Evolutionary conservation across 2,888 invertebrate genomes (phyloP).

Genomic region (Dromius quadrimaculatus): DNA sequence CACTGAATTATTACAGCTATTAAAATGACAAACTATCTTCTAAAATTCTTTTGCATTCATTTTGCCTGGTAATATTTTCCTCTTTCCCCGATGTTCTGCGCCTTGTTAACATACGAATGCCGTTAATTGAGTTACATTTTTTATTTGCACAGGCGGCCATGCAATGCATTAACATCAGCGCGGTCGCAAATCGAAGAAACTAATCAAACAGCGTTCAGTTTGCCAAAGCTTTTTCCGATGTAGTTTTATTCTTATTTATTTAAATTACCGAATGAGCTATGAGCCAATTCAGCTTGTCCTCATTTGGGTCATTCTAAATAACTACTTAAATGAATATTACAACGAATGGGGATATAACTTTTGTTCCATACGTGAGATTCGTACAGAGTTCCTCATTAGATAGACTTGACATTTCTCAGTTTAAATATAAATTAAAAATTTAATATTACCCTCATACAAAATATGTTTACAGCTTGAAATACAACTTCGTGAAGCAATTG

Average conservation of each 20-base stretch:
- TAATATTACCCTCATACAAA: not conserved
- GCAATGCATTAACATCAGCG: conserved; percentile 41
- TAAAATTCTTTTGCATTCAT: conserved; percentile 2
- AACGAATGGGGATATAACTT: too few species aligned
- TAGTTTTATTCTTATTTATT: conserved; percentile 38
- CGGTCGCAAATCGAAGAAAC: conserved; percentile 50
- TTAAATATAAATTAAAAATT: too few species aligned
- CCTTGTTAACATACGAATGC: conserved; percentile 48
- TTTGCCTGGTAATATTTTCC: conserved; percentile 13
- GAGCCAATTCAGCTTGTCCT: not conserved
- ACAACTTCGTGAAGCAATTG: not conserved
- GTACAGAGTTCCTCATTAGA: too few species aligned
- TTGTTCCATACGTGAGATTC: too few species aligned
- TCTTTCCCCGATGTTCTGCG: not conserved
- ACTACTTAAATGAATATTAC: too few species aligned
- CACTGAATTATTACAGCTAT: not conserved
- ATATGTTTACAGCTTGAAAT: not conserved
- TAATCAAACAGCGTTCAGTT: conserved; percentile 44
- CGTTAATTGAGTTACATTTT: conserved; percentile 51
- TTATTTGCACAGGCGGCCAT: conserved; percentile 40
- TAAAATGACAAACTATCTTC: conserved; percentile 1
- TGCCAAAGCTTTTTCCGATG: conserved; percentile 31
- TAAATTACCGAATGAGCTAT: conserved; percentile 17
- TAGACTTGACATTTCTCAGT: too few species aligned
- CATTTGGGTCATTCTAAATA: too few species aligned